A percentile compares a stretch with the other conserved stretches of the same genome.
Conservation (phyloP, 2,113 vertebrate genomes). For the Caranx melampygus region DNA sequence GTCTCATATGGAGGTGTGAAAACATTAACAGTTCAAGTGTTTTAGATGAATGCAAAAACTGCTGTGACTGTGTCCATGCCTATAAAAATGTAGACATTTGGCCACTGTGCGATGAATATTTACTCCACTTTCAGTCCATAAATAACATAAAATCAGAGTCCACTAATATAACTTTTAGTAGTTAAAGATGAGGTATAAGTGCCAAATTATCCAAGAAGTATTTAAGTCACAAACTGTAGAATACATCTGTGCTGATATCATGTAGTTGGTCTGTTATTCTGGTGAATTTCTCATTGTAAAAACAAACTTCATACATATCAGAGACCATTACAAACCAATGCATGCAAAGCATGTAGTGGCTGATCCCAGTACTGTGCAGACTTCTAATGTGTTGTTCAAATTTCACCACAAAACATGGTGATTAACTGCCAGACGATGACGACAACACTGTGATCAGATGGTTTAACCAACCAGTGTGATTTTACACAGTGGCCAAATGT, state of each 20-base stretch:
- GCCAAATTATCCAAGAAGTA: constrained; percentile 11
- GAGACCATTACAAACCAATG: constrained; percentile 14
- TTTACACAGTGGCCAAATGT: constrained; percentile 71
- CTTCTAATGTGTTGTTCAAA: neutral
- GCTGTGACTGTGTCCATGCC: neutral
- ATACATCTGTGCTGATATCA: constrained; percentile 9
- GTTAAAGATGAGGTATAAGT: constrained; percentile 25
- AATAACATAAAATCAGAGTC: constrained; percentile 21
- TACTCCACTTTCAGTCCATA: constrained; percentile 36
- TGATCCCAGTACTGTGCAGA: constrained; percentile 49
- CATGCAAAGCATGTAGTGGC: constrained; percentile 45
- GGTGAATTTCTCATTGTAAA: constrained; percentile 20
- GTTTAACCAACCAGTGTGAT: constrained; percentile 13
- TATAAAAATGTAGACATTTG: constrained; percentile 47
- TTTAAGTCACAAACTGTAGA: constrained; percentile 7
- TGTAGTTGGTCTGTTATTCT: constrained; percentile 14
- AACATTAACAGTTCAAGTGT: constrained; percentile 3
- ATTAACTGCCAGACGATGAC: neutral
- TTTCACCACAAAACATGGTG: constrained; percentile 7
- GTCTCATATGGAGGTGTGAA: neutral
- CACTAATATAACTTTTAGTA: neutral
- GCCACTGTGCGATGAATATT: constrained; percentile 53
- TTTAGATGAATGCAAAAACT: constrained; percentile 1
- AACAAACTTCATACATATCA: constrained; percentile 12
- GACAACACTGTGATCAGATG: neutral